These are phyloP conservation scores for Oplegnathus fasciatus DNA, from an alignment of 2,113 vertebrate genomes.

Conservation along the genomic window DNA sequence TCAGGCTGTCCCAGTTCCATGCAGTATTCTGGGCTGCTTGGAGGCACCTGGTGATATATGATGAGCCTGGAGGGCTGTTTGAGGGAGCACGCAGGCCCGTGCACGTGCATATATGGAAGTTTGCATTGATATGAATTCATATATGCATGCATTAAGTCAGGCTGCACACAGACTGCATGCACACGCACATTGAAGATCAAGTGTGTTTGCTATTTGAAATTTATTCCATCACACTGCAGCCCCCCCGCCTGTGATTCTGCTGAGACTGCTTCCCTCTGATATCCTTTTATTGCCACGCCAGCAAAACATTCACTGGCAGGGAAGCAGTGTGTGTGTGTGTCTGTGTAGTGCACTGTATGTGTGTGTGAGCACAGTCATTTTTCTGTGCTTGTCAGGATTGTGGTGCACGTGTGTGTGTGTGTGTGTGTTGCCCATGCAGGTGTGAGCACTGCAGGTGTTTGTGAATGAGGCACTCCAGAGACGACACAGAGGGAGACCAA, in stretches of 20 bases:
- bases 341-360: background rate
- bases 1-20: slow-evolving; percentile 50
- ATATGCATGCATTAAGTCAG: slow-evolving; percentile 19
- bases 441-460: slow-evolving; percentile 49
- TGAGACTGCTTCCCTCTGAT: slow-evolving; percentile 75
- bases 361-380: background rate
- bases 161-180: background rate
- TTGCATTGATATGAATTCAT: slow-evolving; percentile 45
- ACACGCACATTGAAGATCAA: slow-evolving; percentile 23
- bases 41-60: slow-evolving; percentile 30
- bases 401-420: background rate
- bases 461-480: slow-evolving; percentile 39
- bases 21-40: slow-evolving; percentile 25
- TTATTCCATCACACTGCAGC: slow-evolving; percentile 64
- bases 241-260: slow-evolving; percentile 69
- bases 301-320: slow-evolving; percentile 70
- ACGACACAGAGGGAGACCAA: background rate
- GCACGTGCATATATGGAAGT: slow-evolving; percentile 17
- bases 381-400: slow-evolving; percentile 18
- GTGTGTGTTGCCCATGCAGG: slow-evolving; percentile 3
- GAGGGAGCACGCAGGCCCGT: background rate
- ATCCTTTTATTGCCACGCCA: slow-evolving; percentile 78
- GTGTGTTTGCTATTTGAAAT: slow-evolving; percentile 61
- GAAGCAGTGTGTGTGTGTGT: slow-evolving; percentile 8
- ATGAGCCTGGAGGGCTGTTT: background rate